phyloP scores from a whole-genome alignment of 2,797 vertebrate genomes.

The Champsocephalus esox region DNA sequence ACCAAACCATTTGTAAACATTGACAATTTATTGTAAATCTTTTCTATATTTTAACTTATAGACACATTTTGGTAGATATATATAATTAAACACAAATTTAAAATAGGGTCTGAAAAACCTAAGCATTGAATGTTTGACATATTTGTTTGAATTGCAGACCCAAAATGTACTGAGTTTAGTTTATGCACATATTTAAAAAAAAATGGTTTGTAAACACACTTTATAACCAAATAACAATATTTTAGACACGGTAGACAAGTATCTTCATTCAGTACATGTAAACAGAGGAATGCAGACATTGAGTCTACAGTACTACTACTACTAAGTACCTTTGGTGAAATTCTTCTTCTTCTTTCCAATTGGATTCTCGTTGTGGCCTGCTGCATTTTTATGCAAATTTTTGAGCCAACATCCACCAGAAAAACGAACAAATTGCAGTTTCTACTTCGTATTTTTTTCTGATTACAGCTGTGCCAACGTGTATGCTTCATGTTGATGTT shows the following conservation, averaged over 20 bases:
- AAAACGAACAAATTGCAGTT: conserved; percentile 33
- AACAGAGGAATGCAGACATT: neutral
- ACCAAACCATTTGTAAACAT: neutral
- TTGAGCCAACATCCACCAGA: conserved; percentile 23
- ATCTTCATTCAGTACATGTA: neutral
- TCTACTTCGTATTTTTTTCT: conserved; percentile 34
- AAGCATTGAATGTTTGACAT: too few species aligned
- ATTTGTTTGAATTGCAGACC: too few species aligned
- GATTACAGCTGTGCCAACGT: conserved; percentile 19
- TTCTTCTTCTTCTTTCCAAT: neutral
- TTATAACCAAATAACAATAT: neutral
- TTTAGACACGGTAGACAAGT: neutral
- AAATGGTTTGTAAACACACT: neutral
- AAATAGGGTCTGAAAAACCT: too few species aligned
- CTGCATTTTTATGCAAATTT: conserved; percentile 42
- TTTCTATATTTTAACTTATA: too few species aligned
- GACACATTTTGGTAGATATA: too few species aligned
- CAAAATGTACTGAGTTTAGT: neutral
- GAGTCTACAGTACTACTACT: neutral
- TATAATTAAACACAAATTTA: too few species aligned
- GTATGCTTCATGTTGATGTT: conserved; percentile 26
- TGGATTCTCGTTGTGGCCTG: conserved; percentile 18
- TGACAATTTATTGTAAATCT: neutral
- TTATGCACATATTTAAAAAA: neutral
- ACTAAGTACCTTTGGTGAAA: neutral